Evolutionary conservation across 2,797 vertebrate genomes (phyloP), one percentile per base, ranked within the genome.

Genomic region (Cottoperca gobio): DNA sequence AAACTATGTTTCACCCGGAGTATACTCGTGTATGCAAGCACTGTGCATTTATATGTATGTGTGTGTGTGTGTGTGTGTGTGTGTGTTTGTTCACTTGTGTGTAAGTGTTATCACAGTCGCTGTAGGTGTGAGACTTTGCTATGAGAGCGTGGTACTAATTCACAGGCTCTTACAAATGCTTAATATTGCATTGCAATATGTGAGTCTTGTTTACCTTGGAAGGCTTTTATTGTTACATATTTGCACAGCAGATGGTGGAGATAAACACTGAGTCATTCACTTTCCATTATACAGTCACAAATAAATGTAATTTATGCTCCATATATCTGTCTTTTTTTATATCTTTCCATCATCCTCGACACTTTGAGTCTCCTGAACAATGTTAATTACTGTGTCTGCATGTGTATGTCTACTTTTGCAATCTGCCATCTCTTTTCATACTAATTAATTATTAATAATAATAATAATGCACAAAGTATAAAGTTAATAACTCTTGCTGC

Each of bases 41-140:
- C 64, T 57, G 61, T 70, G 77, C 50, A 49, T 65, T 66, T 43
- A 35, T 65, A 52, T 59, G 61, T 45, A 49, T 26, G 53, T 21
- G 58, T 24, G 40, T 45, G 35, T 65, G 52, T 59, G 61, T 45
- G 49, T 26, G 53, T 21, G 58, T 24, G 40, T 45, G 55, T 66
- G 49, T 79, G 68, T 64, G 53, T 59, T 17, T 49, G 24, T 74
- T 69, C 60, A 46, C 75, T 72, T 62, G 81, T 78, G 79, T 83
- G 60, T 75, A 79, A 75, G 85, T 85, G 88, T 88, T 87, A 82
- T 90, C 88, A 86, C 90, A 88, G 85, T 78, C n/a, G 58, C 77
- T 40, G 78, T 76, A 88, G 88, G 92, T 92, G 92, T 78, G 76
- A 92, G 90, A 89, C 82, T 85, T 86, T 80, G 68, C 68, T 73